Percentiles rank a stretch among this genome's conserved stretches.
Conservation (phyloP, 2,888 invertebrate genomes). For the Trichopoda pennipes region DNA sequence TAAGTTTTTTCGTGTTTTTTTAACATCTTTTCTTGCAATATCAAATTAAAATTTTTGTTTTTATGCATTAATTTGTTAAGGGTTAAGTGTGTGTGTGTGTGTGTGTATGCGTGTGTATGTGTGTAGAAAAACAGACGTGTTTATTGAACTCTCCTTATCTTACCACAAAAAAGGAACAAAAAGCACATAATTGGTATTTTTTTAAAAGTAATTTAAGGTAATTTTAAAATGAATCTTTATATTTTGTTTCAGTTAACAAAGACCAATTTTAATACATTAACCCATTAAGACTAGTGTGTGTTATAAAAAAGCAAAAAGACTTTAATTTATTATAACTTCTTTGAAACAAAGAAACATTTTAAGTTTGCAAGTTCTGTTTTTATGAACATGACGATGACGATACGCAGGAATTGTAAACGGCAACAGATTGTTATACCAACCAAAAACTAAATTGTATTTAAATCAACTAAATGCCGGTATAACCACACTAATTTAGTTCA, state of each 20-base stretch:
- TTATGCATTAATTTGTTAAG: conserved; percentile 32
- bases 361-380: too few relatives aligned
- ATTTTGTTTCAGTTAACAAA: conserved; percentile 52
- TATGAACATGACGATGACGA: too few relatives aligned
- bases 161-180: conserved; percentile 49
- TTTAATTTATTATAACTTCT: too few relatives aligned
- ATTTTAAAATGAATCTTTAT: conserved; percentile 63
- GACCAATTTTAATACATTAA: conserved; percentile 54
- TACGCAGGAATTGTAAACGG: too few relatives aligned
- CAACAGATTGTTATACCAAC: too few relatives aligned
- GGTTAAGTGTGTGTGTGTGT: conserved; percentile 33
- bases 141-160: conserved; percentile 60
- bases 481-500: too few relatives aligned
- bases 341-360: too few relatives aligned
- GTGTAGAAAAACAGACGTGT: conserved; percentile 56
- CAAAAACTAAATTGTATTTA: too few relatives aligned
- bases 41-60: conserved; percentile 49
- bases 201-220: conserved; percentile 66
- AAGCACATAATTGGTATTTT: conserved; percentile 61
- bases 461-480: too few relatives aligned
- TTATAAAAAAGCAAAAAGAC: background rate
- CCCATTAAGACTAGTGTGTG: conserved; percentile 7
- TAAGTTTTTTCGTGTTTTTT: background rate
- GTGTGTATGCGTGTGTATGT: conserved; percentile 43
- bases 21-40: conserved; percentile 23